Conservation (phyloP, 2,888 invertebrate genomes). For the Heliothis peltigera region DNA sequence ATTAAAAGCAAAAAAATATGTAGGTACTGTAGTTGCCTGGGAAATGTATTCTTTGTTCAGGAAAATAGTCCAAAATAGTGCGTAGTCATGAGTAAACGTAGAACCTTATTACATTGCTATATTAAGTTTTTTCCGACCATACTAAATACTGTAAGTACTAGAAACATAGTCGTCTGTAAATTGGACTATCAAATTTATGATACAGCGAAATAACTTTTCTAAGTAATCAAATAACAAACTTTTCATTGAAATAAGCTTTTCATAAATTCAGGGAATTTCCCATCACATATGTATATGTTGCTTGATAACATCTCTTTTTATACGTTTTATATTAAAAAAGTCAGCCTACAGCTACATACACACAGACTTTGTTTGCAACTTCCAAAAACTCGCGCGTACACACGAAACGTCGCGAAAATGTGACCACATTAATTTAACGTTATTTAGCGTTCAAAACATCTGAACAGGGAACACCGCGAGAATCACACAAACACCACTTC, state of each 20-base stretch:
- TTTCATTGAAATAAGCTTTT: not conserved
- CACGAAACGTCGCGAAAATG: conserved; percentile 3
- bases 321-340: not conserved
- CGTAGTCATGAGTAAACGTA: too few species aligned
- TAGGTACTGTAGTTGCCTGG: not conserved
- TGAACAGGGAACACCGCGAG: conserved; percentile 10
- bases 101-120: too few species aligned
- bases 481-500: conserved; percentile 47
- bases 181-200: not conserved
- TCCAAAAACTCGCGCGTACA: conserved; percentile 4
- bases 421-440: conserved; percentile 14
- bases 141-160: too few species aligned
- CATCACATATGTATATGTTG: not conserved
- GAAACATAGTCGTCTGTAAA: too few species aligned
- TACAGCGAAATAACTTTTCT: not conserved
- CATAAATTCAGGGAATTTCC: not conserved
- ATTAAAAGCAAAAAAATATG: not conserved
- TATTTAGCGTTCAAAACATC: conserved; percentile 16
- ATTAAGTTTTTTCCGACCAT: too few species aligned
- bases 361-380: conserved; percentile 1
- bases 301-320: not conserved
- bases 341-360: not conserved
- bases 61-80: too few species aligned
- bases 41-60: not conserved
- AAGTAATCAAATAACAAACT: not conserved